phyloP scores from a whole-genome alignment of 2,113 vertebrate genomes.

The Nestor notabilis region DNA sequence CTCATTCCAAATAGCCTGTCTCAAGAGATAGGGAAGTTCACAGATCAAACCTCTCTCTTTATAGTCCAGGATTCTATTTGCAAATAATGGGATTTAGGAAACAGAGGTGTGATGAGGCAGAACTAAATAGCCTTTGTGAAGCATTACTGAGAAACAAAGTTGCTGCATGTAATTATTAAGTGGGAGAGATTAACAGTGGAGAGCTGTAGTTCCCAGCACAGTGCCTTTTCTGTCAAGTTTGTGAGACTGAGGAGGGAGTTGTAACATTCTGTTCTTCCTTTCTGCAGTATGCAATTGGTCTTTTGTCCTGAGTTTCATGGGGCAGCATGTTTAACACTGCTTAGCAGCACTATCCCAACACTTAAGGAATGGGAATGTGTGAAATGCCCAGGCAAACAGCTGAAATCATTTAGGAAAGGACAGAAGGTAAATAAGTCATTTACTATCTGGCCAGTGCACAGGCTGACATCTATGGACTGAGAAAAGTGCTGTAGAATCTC shows the following conservation, averaged over 20 bases:
- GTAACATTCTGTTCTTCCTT: background rate
- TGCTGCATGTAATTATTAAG: background rate
- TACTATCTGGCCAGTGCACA: background rate
- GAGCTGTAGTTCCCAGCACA: background rate
- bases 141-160: background rate
- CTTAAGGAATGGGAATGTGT: background rate
- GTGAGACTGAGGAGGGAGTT: background rate
- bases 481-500: background rate
- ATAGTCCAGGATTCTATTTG: background rate
- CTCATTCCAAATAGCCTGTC: background rate
- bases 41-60: background rate
- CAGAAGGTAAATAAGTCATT: background rate
- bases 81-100: constrained; percentile 28
- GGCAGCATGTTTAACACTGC: background rate
- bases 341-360: background rate
- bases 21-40: background rate
- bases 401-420: background rate
- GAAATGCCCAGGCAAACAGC: background rate
- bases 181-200: background rate
- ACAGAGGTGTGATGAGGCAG: constrained; percentile 13
- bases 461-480: background rate
- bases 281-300: background rate
- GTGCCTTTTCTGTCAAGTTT: background rate
- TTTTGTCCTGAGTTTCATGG: background rate
- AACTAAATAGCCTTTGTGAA: constrained; percentile 34